Evolutionary conservation across 2,888 invertebrate species (phyloP), one percentile per base, ranked within the genome.

Genomic region (Lepidocyrtinus sp.): DNA sequence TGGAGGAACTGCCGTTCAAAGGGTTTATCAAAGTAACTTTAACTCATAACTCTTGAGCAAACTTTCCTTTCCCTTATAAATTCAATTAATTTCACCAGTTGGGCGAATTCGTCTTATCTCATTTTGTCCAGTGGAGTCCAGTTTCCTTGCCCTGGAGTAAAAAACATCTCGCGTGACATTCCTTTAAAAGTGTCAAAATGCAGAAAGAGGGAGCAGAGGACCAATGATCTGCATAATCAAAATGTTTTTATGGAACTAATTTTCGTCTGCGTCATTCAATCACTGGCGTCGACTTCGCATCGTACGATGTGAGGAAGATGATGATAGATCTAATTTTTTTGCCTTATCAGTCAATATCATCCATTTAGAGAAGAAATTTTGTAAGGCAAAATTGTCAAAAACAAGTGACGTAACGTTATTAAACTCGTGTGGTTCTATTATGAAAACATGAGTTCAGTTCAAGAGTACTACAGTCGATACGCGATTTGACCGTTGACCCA

Each of bases 221-320:
- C 36, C 36, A 62, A 17, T 62, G 9, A 62, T 62, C 7, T 21
- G 62, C 62, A 62, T 62, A 62, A 55, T 55, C 3, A 55, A 9
- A 12, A 21, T 62, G 22, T 17, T 21, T 62, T 36, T 36, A 36
- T 36, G 36, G 36, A 12, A 36, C 12, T 12, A 12, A 36, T 36
- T 36, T 12, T 7, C 12, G 36, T 36, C 36, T 36, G 36, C 36
- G 36, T 36, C 36, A 36, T 36, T 36, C 36, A 36, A n/a, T 50
- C 72, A 63, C 24, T 75, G 75, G 75, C 68, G 75, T 68, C 75
- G n/a, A 22, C 24, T 12, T 17, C 55, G 17, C 26, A 75, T 75
- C 75, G 68, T 75, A 75, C 75, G 75, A 75, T 75, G 68, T 12
- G 68, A 68, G 36, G 50, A 36, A 36, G 36, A 36, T 36, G 36